phyloP scores from a whole-genome alignment of 1,140 invertebrate species.

The Araneus ventricosus region DNA sequence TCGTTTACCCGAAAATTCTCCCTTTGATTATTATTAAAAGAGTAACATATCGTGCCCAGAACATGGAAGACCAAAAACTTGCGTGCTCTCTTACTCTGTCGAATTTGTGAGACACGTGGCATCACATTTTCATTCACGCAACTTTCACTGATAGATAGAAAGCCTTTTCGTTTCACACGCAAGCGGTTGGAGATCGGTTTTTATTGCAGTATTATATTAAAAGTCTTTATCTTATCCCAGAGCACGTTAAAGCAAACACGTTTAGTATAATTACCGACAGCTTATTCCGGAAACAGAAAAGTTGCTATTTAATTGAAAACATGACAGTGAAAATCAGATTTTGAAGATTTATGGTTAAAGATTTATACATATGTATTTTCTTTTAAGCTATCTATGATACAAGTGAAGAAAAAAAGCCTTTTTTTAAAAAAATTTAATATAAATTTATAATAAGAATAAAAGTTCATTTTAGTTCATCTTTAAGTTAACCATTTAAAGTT shows the following conservation, averaged over 20 bases:
- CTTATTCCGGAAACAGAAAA: not conserved
- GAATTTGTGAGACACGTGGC: not conserved
- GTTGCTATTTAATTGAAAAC: not conserved
- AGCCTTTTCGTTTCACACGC: not conserved
- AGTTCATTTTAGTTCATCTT: no score
- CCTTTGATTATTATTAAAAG: not conserved
- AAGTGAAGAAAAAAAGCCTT: no score
- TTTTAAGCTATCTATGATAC: no score
- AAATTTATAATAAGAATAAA: no score
- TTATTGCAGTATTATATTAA: not conserved
- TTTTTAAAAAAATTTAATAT: no score
- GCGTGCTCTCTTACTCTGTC: not conserved
- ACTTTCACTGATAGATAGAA: not conserved
- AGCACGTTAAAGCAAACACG: not conserved
- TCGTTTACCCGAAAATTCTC: not conserved
- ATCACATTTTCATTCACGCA: conserved; percentile 1
- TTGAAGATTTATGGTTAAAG: not conserved
- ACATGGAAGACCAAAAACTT: not conserved
- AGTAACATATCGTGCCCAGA: not conserved
- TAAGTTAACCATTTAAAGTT: no score
- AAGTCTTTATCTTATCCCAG: not conserved
- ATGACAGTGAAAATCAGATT: not conserved
- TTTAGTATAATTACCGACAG: not conserved
- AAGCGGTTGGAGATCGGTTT: not conserved
- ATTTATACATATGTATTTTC: not conserved